Conservation (phyloP, 2,113 vertebrate species). For the Ciconia stormi region DNA sequence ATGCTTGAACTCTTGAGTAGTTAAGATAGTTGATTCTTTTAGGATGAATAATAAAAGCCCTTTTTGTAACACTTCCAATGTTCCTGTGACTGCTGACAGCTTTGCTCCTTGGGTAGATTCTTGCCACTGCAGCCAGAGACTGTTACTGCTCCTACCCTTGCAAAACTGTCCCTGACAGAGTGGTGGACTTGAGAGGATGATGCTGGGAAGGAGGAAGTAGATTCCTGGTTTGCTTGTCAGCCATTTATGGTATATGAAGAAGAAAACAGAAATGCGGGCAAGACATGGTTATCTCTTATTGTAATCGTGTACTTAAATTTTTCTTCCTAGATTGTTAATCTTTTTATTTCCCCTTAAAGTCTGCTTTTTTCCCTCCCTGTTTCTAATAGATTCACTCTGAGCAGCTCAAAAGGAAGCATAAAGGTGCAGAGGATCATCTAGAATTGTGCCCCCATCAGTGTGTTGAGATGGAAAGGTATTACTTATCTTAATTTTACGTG, state of each 20-base stretch:
- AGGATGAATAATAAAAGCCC: background rate
- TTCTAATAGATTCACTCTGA: constrained; percentile 40
- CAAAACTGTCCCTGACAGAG: background rate
- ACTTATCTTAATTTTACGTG: background rate
- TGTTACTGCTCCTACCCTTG: background rate
- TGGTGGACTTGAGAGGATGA: background rate
- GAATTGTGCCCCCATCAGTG: background rate
- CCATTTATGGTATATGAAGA: background rate
- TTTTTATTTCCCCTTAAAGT: background rate
- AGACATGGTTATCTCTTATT: background rate
- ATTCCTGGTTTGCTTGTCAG: background rate
- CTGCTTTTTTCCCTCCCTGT: background rate
- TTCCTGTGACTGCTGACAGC: background rate
- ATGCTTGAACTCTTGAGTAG: background rate
- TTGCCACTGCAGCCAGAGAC: background rate
- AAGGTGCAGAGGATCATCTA: background rate
- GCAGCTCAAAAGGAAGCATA: background rate
- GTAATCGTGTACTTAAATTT: background rate
- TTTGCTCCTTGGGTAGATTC: background rate
- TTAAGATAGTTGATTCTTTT: background rate
- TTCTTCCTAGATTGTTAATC: background rate
- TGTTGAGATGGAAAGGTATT: constrained; percentile 73
- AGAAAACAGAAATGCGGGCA: background rate
- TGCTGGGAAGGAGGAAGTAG: background rate
- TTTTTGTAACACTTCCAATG: background rate